Percentiles rank a stretch among this genome's conserved stretches.
Conservation (phyloP, 2,797 vertebrate species). For the Sphenodon punctatus region DNA sequence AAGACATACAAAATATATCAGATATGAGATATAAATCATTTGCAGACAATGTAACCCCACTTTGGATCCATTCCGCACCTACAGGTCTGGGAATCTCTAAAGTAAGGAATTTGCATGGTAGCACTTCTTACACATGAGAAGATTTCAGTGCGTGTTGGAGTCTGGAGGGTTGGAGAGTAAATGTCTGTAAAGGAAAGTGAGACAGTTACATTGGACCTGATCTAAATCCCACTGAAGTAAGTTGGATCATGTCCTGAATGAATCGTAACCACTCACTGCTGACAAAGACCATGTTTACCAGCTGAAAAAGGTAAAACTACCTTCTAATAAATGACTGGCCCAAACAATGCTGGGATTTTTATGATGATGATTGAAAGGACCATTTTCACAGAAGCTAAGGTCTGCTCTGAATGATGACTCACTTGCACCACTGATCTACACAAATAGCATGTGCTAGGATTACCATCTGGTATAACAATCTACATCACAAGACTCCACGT, state of each 20-base stretch:
- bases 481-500: constrained; percentile 83
- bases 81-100: no score
- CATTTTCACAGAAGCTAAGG: constrained; percentile 73
- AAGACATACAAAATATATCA: no score
- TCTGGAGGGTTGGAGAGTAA: background rate
- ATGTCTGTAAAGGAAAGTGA: constrained; percentile 49
- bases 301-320: background rate
- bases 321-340: background rate
- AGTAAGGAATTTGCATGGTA: fast-evolving
- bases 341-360: background rate
- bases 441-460: constrained; percentile 80
- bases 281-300: background rate
- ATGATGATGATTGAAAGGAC: constrained; percentile 61
- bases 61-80: no score
- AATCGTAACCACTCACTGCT: background rate
- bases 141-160: background rate
- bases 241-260: constrained; percentile 22
- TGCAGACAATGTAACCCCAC: no score
- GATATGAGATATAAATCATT: no score
- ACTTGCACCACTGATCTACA: constrained; percentile 75
- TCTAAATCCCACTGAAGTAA: constrained; percentile 35
- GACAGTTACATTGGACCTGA: constrained; percentile 25
- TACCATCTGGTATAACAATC: constrained; percentile 86
- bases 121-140: background rate
- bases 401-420: constrained; percentile 77